Evolutionary conservation across 2,888 invertebrate genomes (phyloP).

Genomic region (Seira sanloemensis): DNA sequence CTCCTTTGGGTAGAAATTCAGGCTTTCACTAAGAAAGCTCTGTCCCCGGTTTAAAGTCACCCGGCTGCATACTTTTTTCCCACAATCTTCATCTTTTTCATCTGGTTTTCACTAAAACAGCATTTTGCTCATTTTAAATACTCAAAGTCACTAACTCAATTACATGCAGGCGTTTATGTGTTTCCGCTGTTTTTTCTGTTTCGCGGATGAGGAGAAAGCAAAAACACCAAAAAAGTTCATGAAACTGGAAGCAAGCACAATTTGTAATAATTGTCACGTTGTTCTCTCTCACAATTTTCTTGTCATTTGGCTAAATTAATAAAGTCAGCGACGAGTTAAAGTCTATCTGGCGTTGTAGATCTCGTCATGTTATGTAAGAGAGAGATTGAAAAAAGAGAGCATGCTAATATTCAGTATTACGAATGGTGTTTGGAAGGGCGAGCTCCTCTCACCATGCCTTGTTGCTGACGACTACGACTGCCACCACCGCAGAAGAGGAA

Average conservation of each 20-base stretch:
- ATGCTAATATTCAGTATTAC: too few species aligned
- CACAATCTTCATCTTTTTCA: too few species aligned
- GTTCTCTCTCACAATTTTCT: neutral
- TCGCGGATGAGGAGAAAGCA: neutral
- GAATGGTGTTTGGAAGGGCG: neutral
- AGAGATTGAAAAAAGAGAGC: too few species aligned
- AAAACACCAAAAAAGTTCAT: neutral
- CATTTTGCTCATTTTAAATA: too few species aligned
- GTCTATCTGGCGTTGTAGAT: too few species aligned
- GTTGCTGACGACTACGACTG: neutral
- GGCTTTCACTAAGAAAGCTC: neutral
- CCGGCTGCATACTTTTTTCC: too few species aligned
- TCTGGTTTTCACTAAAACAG: too few species aligned
- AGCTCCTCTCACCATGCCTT: neutral
- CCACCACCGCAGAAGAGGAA: neutral
- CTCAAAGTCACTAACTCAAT: neutral
- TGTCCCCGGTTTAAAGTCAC: too few species aligned
- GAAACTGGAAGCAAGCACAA: neutral
- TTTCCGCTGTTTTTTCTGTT: neutral
- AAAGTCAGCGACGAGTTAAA: too few species aligned
- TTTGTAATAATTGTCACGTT: constrained; percentile 8
- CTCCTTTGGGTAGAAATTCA: neutral
- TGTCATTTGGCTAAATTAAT: too few species aligned
- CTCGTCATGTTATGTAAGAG: too few species aligned
- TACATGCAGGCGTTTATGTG: neutral